phyloP scores from a whole-genome alignment of 2,113 vertebrate genomes.

The Bambusicola thoracicus region DNA sequence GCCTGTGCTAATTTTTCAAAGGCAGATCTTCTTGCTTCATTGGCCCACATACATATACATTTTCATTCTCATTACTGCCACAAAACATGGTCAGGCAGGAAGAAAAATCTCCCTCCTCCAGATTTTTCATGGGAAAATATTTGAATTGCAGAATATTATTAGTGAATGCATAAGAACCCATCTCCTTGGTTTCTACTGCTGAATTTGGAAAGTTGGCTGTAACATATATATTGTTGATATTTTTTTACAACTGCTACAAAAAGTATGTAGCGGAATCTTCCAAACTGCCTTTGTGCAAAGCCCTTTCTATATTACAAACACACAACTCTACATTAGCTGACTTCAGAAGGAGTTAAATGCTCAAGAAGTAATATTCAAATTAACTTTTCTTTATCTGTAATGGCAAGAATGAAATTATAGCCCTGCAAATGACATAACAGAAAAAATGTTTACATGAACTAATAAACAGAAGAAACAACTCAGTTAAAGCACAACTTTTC shows the following conservation, averaged over 20 bases:
- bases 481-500: slow-evolving; percentile 11
- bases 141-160: background rate
- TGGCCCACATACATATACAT: background rate
- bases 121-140: background rate
- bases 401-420: background rate
- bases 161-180: background rate
- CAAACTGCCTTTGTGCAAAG: background rate
- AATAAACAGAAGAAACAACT: slow-evolving; percentile 25
- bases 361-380: background rate
- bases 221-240: background rate
- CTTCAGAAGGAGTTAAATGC: background rate
- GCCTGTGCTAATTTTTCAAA: background rate
- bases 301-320: background rate
- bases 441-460: background rate
- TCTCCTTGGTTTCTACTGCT: background rate
- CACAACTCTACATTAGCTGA: background rate
- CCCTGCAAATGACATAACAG: background rate
- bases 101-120: background rate
- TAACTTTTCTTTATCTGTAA: background rate
- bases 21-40: background rate
- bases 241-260: background rate
- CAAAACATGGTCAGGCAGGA: background rate
- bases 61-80: background rate
- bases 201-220: background rate
- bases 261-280: background rate